phyloP scores from a whole-genome alignment of 2,113 vertebrate species.

The Nyctibius bracteatus region DNA sequence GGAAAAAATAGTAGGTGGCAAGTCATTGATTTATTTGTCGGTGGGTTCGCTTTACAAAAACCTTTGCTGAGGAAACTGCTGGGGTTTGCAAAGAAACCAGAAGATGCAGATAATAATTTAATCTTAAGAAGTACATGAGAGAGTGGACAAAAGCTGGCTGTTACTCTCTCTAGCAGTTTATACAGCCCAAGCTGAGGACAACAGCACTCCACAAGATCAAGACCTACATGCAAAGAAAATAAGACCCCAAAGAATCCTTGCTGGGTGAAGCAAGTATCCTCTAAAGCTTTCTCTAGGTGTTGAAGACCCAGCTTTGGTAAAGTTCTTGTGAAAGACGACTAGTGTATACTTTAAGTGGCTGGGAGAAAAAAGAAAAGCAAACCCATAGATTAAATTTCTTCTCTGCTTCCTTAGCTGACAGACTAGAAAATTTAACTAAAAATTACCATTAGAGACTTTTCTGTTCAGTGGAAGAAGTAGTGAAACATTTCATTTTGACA shows the following conservation, averaged over 20 bases:
- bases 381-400: not conserved
- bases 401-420: not conserved
- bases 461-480: not conserved
- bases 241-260: not conserved
- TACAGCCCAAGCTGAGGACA: not conserved
- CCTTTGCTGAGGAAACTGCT: not conserved
- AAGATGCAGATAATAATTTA: not conserved
- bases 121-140: not conserved
- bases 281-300: not conserved
- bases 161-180: not conserved
- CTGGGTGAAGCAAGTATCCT: not conserved
- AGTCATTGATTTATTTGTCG: not conserved
- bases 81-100: not conserved
- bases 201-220: not conserved
- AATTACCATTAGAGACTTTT: not conserved
- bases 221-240: not conserved
- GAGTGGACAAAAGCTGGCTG: not conserved
- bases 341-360: not conserved
- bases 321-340: not conserved
- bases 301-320: not conserved
- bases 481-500: conserved; percentile 5
- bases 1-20: not conserved
- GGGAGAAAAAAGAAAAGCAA: not conserved
- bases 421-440: conserved; percentile 1
- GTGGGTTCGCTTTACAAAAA: not conserved